Conservation (phyloP, 1,140 invertebrate genomes). For the Hypsibius dujardini region DNA sequence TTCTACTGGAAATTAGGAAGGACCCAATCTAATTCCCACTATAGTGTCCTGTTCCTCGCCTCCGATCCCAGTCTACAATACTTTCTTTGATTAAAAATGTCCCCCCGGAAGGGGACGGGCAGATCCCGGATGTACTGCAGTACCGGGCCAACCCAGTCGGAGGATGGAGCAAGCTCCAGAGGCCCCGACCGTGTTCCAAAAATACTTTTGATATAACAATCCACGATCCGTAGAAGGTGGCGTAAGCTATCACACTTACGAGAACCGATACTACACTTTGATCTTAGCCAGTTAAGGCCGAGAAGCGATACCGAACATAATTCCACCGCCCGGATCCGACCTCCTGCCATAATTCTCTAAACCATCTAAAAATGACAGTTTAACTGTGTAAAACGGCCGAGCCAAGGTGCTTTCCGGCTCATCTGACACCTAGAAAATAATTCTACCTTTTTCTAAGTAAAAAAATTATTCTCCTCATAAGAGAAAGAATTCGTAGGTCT, state of each 20-base stretch:
- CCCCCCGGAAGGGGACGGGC: not conserved
- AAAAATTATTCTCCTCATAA: no score
- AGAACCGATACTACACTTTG: conserved; percentile 6
- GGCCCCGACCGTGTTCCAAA: not conserved
- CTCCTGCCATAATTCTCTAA: no score
- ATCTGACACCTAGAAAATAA: no score
- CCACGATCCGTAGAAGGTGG: not conserved
- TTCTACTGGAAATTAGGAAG: no score
- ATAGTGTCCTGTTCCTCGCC: no score
- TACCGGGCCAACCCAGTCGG: conserved; percentile 1
- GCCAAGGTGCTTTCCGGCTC: no score
- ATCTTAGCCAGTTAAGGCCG: conserved; percentile 3
- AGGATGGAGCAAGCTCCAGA: conserved; percentile 8
- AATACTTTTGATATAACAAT: not conserved
- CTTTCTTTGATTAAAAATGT: conserved; percentile 3
- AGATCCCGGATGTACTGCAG: not conserved
- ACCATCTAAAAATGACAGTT: no score
- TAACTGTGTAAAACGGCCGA: no score
- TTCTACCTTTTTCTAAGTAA: no score
- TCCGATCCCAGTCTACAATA: not conserved
- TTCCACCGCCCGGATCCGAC: no score
- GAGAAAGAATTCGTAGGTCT: no score
- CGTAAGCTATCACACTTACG: not conserved
- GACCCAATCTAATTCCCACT: no score
- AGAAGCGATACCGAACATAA: not conserved